Percentiles rank a stretch among this genome's conserved stretches.
Conservation (phyloP, 2,113 vertebrate genomes). For the Salvelinus sp. region DNA sequence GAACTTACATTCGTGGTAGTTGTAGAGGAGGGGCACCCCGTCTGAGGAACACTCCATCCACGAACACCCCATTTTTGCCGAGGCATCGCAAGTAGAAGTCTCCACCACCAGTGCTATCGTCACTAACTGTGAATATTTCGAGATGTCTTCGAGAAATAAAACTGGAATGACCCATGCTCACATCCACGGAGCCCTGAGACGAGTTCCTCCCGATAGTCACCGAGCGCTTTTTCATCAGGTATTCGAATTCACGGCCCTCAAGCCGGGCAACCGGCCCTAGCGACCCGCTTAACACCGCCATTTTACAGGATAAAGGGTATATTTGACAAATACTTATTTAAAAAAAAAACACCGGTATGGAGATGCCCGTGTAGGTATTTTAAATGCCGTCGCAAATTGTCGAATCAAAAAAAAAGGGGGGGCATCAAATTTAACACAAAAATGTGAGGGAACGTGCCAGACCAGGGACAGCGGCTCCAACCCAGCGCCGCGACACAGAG, state of each 20-base stretch:
- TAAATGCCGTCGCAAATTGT: slow-evolving; percentile 25
- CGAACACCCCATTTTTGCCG: slow-evolving; percentile 95
- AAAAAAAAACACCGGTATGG: slow-evolving; percentile 13
- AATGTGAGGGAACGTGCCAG: slow-evolving; percentile 69
- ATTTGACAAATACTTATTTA: slow-evolving; percentile 23
- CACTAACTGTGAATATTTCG: slow-evolving; percentile 86
- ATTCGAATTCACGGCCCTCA: slow-evolving; percentile 95
- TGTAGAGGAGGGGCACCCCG: slow-evolving; percentile 89
- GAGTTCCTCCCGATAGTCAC: slow-evolving; percentile 96
- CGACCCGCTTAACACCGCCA: slow-evolving; percentile 81
- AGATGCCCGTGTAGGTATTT: slow-evolving; percentile 29
- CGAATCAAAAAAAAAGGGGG: slow-evolving; percentile 40
- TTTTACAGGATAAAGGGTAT: slow-evolving; percentile 60
- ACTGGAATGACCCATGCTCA: slow-evolving; percentile 97
- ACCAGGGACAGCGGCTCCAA: slow-evolving; percentile 76
- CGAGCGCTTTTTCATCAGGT: slow-evolving; percentile 91
- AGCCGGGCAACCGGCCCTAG: slow-evolving; percentile 87
- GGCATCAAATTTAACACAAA: slow-evolving; percentile 62
- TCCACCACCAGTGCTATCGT: slow-evolving; percentile 69
- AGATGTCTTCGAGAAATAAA: slow-evolving; percentile 94
- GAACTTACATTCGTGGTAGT: slow-evolving; percentile 90
- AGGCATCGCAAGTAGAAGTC: slow-evolving; percentile 92
- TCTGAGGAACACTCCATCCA: slow-evolving; percentile 91
- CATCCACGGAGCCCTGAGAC: slow-evolving; percentile 94
- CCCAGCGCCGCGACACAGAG: slow-evolving; percentile 69